Percentiles rank a stretch among this genome's conserved stretches.
These are phyloP conservation scores for Oostethus manadensis DNA, from an alignment of 2,113 vertebrate species.

Conservation along the genomic window DNA sequence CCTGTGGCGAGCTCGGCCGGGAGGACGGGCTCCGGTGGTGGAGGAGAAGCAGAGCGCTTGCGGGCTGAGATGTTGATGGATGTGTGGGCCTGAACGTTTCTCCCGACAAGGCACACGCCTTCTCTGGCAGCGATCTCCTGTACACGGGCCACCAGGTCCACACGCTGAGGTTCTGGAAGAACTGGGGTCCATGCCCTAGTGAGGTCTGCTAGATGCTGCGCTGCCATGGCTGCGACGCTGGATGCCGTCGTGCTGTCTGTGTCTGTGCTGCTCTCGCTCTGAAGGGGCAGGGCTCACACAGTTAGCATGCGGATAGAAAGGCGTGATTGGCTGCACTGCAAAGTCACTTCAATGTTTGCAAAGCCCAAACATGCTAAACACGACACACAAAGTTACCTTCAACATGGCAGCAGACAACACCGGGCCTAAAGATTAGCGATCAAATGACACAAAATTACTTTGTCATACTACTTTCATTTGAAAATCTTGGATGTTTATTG, in stretches of 20 bases:
- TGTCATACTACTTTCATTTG: background rate
- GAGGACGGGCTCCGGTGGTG: slow-evolving; percentile 38
- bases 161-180: background rate
- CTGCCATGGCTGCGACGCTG: slow-evolving; percentile 8
- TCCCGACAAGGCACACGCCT: slow-evolving; percentile 21
- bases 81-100: slow-evolving; percentile 48
- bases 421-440: slow-evolving; percentile 8
- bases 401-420: slow-evolving; percentile 20
- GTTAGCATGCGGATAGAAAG: background rate
- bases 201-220: slow-evolving; percentile 3
- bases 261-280: slow-evolving; percentile 66
- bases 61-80: slow-evolving; percentile 71
- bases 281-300: background rate
- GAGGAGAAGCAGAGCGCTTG: slow-evolving; percentile 39
- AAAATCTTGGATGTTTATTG: too few relatives aligned
- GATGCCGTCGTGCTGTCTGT: slow-evolving; percentile 61
- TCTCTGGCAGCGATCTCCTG: slow-evolving; percentile 55
- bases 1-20: slow-evolving; percentile 19
- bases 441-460: slow-evolving; percentile 18
- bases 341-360: slow-evolving; percentile 9
- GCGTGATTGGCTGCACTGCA: background rate
- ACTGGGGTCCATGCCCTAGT: background rate
- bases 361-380: background rate
- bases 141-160: slow-evolving; percentile 27
- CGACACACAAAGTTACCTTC: slow-evolving; percentile 39